Conservation (phyloP, 1,140 invertebrate genomes). For the Drosophila pseudoobscura region DNA sequence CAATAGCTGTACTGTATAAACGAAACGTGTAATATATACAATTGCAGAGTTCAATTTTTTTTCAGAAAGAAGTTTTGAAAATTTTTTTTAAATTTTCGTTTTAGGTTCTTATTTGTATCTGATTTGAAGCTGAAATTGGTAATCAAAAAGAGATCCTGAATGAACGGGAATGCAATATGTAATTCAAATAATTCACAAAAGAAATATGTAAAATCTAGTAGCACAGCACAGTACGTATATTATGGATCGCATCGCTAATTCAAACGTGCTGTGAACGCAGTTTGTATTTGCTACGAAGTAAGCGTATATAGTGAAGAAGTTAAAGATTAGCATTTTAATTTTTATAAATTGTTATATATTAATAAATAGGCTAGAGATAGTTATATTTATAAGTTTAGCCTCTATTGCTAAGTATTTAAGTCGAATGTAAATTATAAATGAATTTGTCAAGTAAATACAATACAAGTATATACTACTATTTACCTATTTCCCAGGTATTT, state of each 20-base stretch:
- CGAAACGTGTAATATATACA: conserved; percentile 52
- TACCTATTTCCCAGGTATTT: conserved; percentile 55
- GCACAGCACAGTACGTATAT: conserved; percentile 20
- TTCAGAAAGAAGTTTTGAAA: conserved; percentile 41
- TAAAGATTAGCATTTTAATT: conserved; percentile 77
- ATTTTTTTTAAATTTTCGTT: conserved; percentile 16
- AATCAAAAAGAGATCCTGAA: conserved; percentile 44
- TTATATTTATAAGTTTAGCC: conserved; percentile 64
- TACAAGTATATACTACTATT: conserved; percentile 43
- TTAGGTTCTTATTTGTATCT: conserved; percentile 14
- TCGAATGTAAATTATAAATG: conserved; percentile 71
- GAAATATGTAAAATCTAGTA: conserved; percentile 50
- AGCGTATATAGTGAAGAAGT: conserved; percentile 63
- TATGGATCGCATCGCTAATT: conserved; percentile 31
- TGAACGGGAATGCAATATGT: conserved; percentile 13
- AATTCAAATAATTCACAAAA: conserved; percentile 24
- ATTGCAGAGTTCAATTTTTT: conserved; percentile 39
- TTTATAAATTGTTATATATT: conserved; percentile 74
- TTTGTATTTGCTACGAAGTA: conserved; percentile 49
- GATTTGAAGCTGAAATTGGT: conserved; percentile 46
- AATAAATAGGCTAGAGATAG: conserved; percentile 64
- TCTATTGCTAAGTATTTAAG: conserved; percentile 69
- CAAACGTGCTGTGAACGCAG: conserved; percentile 19
- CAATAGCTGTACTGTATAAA: conserved; percentile 52
- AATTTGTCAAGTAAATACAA: conserved; percentile 73